Conservation (phyloP, 2,888 invertebrate genomes). For the Cephus pygmeus region DNA sequence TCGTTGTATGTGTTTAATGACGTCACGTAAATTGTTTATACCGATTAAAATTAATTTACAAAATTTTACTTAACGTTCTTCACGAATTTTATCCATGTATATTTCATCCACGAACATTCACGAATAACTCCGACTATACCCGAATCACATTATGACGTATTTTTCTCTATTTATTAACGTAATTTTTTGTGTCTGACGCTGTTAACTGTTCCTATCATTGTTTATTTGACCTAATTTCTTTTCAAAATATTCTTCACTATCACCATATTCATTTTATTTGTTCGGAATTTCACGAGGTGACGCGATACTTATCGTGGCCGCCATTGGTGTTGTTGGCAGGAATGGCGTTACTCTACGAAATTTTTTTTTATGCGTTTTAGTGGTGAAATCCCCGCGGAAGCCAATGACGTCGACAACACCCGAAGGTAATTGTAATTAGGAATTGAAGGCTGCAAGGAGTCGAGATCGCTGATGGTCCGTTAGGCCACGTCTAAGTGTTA, state of each 20-base stretch:
- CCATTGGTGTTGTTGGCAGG: not conserved
- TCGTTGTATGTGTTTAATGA: constrained; percentile 54
- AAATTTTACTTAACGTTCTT: too few relatives aligned
- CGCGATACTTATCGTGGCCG: too few relatives aligned
- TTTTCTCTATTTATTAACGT: too few relatives aligned
- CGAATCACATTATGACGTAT: too few relatives aligned
- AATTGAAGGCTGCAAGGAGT: constrained; percentile 65
- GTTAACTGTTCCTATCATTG: not conserved
- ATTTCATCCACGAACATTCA: too few relatives aligned
- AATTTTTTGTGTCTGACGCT: too few relatives aligned
- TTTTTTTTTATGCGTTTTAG: constrained; percentile 66
- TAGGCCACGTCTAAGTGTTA: constrained; percentile 66
- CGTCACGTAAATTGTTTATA: too few relatives aligned
- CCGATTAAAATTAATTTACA: too few relatives aligned
- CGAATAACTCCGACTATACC: too few relatives aligned
- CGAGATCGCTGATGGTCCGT: constrained; percentile 64
- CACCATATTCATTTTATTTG: not conserved
- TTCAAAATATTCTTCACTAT: not conserved
- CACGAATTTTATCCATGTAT: too few relatives aligned
- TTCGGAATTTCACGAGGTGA: not conserved
- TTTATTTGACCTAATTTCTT: not conserved
- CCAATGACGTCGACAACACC: constrained; percentile 65
- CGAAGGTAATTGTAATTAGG: constrained; percentile 68
- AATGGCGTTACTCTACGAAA: not conserved
- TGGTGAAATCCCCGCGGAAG: constrained; percentile 68